phyloP scores from a whole-genome alignment of 2,113 vertebrate genomes.

The Meleagris gallopavo region DNA sequence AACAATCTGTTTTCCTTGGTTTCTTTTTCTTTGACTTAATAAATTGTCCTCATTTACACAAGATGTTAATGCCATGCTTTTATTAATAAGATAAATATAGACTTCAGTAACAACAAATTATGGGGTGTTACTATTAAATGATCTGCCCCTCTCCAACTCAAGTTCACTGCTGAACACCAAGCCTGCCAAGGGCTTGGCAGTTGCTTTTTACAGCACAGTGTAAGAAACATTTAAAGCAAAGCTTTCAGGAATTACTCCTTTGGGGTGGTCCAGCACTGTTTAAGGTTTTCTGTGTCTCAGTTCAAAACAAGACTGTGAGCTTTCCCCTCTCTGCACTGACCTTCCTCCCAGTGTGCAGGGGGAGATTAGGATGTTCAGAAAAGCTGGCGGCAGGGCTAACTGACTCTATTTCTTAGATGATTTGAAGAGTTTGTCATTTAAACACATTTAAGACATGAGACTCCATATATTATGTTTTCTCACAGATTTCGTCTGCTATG shows the following conservation, averaged over 20 bases:
- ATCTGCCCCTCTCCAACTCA: slow-evolving; percentile 23
- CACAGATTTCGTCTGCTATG: background rate
- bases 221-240: background rate
- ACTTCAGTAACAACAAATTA: slow-evolving; percentile 58
- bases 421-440: background rate
- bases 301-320: background rate
- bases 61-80: slow-evolving; percentile 33
- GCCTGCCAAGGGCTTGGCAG: background rate
- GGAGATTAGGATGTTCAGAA: background rate
- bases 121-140: slow-evolving; percentile 1
- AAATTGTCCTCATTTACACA: slow-evolving; percentile 64
- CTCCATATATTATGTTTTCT: background rate
- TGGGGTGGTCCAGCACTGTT: background rate
- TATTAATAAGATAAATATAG: slow-evolving; percentile 68
- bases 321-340: fast-evolving
- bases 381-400: background rate
- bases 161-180: background rate
- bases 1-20: slow-evolving; percentile 57
- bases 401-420: background rate
- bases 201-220: background rate
- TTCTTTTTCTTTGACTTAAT: slow-evolving; percentile 48
- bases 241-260: background rate
- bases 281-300: background rate
- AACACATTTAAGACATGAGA: background rate
- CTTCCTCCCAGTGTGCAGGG: background rate